These are phyloP conservation scores for Passer domesticus DNA, from an alignment of 2,113 vertebrate genomes.

Conservation along the genomic window DNA sequence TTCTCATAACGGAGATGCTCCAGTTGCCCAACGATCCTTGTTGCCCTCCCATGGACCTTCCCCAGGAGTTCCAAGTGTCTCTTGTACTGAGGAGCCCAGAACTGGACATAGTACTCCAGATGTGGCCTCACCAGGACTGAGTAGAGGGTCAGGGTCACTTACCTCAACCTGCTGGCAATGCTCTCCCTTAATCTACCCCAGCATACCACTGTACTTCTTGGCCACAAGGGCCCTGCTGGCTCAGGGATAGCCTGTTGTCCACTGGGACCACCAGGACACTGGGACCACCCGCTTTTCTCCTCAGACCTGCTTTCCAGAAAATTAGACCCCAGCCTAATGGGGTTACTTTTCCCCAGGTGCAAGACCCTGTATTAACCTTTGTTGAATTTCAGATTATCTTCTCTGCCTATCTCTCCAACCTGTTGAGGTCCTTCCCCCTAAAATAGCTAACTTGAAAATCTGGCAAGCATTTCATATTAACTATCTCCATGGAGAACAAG, in stretches of 20 bases:
- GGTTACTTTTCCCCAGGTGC: neutral
- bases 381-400: neutral
- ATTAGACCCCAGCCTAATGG: neutral
- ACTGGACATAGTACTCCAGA: neutral
- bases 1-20: neutral
- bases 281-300: neutral
- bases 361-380: neutral
- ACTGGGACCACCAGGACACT: neutral
- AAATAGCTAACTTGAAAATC: neutral
- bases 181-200: neutral
- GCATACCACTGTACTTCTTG: neutral
- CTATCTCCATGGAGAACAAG: rapidly evolving
- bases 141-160: neutral
- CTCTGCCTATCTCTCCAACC: neutral
- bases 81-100: neutral
- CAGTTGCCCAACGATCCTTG: neutral
- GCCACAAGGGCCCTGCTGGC: neutral
- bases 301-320: neutral
- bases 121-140: neutral
- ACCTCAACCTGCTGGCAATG: neutral
- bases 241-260: neutral
- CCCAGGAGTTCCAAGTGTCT: neutral
- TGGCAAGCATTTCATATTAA: neutral
- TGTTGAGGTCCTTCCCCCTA: neutral
- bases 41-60: neutral